Conservation (phyloP, 2,888 invertebrate species). For the Thera britannica region DNA sequence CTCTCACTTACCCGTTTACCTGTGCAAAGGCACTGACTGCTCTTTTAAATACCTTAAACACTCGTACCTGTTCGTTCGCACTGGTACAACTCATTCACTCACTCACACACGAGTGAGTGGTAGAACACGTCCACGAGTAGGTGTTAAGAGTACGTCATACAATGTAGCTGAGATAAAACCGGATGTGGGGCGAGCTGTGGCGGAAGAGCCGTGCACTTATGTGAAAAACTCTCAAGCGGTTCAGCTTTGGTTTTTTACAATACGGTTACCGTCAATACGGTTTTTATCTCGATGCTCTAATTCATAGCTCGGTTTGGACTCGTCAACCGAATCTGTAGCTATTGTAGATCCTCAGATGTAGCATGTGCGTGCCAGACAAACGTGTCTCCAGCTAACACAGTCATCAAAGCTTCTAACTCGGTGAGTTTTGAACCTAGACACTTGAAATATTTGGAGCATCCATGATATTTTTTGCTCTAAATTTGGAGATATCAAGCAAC, state of each 20-base stretch:
- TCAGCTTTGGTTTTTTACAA: constrained; percentile 3
- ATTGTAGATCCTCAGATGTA: no score
- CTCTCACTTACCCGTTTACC: background rate
- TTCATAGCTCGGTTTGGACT: no score
- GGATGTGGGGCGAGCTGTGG: constrained; percentile 50
- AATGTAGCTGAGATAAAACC: constrained; percentile 55
- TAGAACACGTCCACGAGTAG: constrained; percentile 2
- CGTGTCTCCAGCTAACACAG: no score
- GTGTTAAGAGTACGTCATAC: constrained; percentile 40
- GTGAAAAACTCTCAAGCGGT: constrained; percentile 40
- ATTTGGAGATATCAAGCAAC: no score
- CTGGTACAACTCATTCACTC: background rate
- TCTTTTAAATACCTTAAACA: background rate
- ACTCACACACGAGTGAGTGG: no score
- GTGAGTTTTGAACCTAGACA: no score
- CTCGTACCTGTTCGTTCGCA: background rate
- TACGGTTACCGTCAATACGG: background rate
- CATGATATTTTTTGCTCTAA: no score
- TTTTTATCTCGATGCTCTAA: no score
- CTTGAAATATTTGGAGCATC: no score
- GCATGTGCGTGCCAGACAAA: no score
- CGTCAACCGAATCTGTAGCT: no score
- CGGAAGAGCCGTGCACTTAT: constrained; percentile 43
- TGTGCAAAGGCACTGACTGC: background rate
- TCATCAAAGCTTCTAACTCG: no score